Conservation (phyloP, 2,888 invertebrate genomes). For the Fissipunctia ypsillon region DNA sequence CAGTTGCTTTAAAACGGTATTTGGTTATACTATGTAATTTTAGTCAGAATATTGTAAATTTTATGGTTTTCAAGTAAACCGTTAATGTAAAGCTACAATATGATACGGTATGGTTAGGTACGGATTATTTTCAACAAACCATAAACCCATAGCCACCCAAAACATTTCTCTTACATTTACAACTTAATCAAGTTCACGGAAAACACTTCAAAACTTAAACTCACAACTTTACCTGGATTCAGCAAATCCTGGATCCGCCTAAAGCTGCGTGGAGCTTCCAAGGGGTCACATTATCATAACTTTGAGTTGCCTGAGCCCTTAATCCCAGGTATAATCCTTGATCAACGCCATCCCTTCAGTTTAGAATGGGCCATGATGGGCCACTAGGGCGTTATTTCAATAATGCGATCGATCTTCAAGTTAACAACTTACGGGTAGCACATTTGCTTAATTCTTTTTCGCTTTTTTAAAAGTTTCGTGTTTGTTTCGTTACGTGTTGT, state of each 20-base stretch:
- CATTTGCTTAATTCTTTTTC: conserved; percentile 36
- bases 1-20: not conserved
- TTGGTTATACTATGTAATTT: not conserved
- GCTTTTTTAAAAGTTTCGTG: conserved; percentile 25
- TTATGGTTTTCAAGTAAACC: no score
- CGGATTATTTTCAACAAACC: not conserved
- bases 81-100: not conserved
- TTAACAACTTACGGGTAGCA: conserved; percentile 28
- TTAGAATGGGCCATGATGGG: conserved; percentile 35
- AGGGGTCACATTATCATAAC: conserved; percentile 87
- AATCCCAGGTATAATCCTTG: conserved; percentile 80
- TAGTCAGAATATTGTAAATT: not conserved
- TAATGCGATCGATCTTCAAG: conserved; percentile 61
- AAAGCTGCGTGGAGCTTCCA: conserved; percentile 70
- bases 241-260: conserved; percentile 70
- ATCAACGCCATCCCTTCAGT: conserved; percentile 66
- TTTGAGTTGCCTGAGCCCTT: conserved; percentile 81
- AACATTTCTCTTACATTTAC: conserved; percentile 21
- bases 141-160: conserved; percentile 13
- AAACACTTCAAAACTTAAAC: conserved; percentile 58
- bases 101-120: not conserved
- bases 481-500: conserved; percentile 30
- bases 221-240: conserved; percentile 69
- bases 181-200: conserved; percentile 62
- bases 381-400: conserved; percentile 59